Evolutionary conservation across 2,888 invertebrate species (phyloP), one percentile per base, ranked within the genome.

Genomic region (Xanthia togata): DNA sequence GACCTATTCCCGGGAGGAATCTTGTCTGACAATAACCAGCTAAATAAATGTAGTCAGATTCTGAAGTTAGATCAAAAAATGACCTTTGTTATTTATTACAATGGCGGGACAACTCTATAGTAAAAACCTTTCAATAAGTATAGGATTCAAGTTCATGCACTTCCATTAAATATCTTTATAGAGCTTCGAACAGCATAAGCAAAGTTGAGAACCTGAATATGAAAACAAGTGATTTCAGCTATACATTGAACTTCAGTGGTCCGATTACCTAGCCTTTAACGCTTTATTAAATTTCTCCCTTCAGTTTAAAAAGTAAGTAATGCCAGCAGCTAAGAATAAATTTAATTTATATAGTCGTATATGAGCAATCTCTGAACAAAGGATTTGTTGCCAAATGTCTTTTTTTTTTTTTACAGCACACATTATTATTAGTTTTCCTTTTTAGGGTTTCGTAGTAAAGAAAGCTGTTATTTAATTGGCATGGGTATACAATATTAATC

Each of bases 1-100:
- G 64, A 60, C 62, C 38, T 65, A 67, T 64, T 76, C 83, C 76
- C 73, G 4, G 11, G 75, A 72, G 80, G 26, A 62, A 74, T 79
- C 31, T 73, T 23, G 74, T 57, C 12, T 71, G 20, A 38, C 41
- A 64, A 65, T 73, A 69, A 55, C 70, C 57, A 60, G 35, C 26
- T 70, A 55, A 63, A 67, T 84, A 60, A 31, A 31, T 69, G 55
- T 60, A 67, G 35, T 26, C 63, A 38, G n/a, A 55, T 68, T 81
- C 17, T 20, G 35, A 35, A 62, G 57, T 50, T 26, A 47, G 14
- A 38, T 14, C 26, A 55, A 71, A 76, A 14, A 63, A 41, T 35
- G 53, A 50, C 17, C 44, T 60, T 72, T 78, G 26, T 31, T 20
- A 20, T 79, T 53, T 70, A 57, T 44, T 11, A 55, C 12, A 75